Evolutionary conservation across 2,888 invertebrate species (phyloP), one percentile per base, ranked within the genome.

Genomic region (Orthosia cruda): DNA sequence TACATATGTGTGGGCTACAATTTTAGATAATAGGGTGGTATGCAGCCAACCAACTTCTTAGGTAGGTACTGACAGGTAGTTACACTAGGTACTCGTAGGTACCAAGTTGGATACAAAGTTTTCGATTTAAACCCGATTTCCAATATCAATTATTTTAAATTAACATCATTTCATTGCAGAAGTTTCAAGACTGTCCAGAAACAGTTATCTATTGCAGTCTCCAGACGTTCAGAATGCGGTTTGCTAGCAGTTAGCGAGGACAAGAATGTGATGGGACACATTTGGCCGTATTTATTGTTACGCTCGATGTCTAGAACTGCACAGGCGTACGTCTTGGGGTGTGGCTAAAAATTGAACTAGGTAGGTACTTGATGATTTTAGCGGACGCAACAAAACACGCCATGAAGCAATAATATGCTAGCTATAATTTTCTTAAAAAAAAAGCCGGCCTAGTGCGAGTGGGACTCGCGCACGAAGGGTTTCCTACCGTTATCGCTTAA

Each of bases 221-320:
- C 57, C 49, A 62, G 61, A 62, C 71, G 45, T 32, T 50, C 32
- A 66, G 58, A 77, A 76, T 81, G 52, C 47, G 40, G 63, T 55
- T 70, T 67, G 72, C 66, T 66, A 72, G 69, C 45, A 72, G 69
- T 77, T 81, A 61, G 59, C 62, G 62, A 55, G 69, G 72, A 73
- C 67, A 70, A 73, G 67, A 77, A 81, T 81, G 77, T 73, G 70
- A 73, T 72, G 72, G 40, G 68, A 40, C 50, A n/a, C 63, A 70
- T 64, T 81, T 52, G 70, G 2, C 40, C 11, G 18, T 76, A 58
- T 66, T 80, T 81, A 80, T 76, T 32, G 40, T 57, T 52, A 3
- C 20, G n/a, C 18, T 62, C 18, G 58, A 40, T 47, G 18, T 55
- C 16, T 55, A 16, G 7, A 55, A 26, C 61, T 58, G 54, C 12